These are phyloP conservation scores for Alaudala cheleensis DNA, from an alignment of 2,113 vertebrate species.

Conservation along the genomic window DNA sequence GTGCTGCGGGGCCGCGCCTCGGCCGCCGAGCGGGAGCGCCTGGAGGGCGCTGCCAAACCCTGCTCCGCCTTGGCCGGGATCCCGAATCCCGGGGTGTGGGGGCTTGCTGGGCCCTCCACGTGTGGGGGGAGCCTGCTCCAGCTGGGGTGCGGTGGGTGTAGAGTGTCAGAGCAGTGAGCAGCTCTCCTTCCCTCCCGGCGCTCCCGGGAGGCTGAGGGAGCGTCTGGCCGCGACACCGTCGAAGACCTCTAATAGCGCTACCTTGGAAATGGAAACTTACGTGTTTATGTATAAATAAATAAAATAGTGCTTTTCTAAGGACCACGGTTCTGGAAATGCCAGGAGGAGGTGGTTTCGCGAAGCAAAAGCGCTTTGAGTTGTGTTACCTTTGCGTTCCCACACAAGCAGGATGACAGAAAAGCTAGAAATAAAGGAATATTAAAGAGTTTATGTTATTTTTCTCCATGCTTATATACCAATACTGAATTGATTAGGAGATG, in stretches of 20 bases:
- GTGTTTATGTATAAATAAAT: background rate
- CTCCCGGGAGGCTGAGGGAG: background rate
- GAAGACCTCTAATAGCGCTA: accelerated
- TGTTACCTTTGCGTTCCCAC: accelerated
- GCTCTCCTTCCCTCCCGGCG: background rate
- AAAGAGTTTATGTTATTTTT: background rate
- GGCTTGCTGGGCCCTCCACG: accelerated
- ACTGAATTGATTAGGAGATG: accelerated
- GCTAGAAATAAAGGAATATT: too few relatives aligned
- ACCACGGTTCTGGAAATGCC: background rate
- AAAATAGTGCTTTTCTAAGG: background rate
- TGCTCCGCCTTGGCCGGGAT: accelerated
- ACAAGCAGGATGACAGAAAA: background rate
- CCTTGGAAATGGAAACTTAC: accelerated
- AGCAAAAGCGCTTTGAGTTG: background rate
- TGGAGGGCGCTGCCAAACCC: accelerated
- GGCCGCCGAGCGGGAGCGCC: accelerated
- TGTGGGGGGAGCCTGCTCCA: accelerated
- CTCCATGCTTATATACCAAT: background rate
- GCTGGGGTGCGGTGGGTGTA: accelerated
- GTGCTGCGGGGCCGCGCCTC: background rate
- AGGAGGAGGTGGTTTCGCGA: background rate
- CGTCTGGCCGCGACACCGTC: accelerated
- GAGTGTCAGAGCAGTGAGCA: accelerated
- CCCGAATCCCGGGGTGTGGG: accelerated